Evolutionary conservation across 2,888 invertebrate genomes (phyloP), one percentile per base, ranked within the genome.

Genomic region (Euspilapteryx auroguttella): DNA sequence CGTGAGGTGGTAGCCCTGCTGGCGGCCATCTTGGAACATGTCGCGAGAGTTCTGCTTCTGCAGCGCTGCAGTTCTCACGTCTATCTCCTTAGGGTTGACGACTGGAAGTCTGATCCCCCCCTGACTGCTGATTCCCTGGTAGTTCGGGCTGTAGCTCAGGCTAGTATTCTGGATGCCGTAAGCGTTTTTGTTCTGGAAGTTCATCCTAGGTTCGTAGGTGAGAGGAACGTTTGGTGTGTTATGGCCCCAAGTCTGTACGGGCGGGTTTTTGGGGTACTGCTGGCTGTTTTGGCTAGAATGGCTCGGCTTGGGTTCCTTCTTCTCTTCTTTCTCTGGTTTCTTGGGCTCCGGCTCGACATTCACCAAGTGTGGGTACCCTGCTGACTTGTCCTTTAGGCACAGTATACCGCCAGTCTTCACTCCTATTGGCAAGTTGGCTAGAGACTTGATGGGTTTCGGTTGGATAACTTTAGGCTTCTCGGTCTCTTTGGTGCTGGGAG

Each of bases 1-100:
- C 0, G 73, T 64, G 33, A 68, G 47, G 28, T 57, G 65, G 35
- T 69, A 64, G 32, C 47, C 50, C n/a, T 61, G 58, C 37, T 56
- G 66, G 34, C 55, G 52, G 0, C 48, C 51, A 12, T 68, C 68
- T 14, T 61, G 65, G 52, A 62, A 34, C 11, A 73, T 73, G 2
- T 55, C 58, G 0, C 73, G 50, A 0, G 64, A 64, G 31, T 50
- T 73, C 34, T 76, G 77, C 25, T 73, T 73, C 39, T 77, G 77
- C 12, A 77, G 34, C 0, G 76, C 73, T 0, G 69, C 77, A 0
- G 73, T 61, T n/a, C 75, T 44, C 0, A 77, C 73, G 40, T 77
- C 77, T 2, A 78, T 77, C 39, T 77, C 77, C 32, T 76, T 77
- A 0, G 77, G 78, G 34, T 75, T 77, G 14, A 78, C 77, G 0